Evolutionary conservation across 37 sponge, comb jelly and placozoan species (phyloP).

Genomic region (Amphimedon queenslandica): DNA sequence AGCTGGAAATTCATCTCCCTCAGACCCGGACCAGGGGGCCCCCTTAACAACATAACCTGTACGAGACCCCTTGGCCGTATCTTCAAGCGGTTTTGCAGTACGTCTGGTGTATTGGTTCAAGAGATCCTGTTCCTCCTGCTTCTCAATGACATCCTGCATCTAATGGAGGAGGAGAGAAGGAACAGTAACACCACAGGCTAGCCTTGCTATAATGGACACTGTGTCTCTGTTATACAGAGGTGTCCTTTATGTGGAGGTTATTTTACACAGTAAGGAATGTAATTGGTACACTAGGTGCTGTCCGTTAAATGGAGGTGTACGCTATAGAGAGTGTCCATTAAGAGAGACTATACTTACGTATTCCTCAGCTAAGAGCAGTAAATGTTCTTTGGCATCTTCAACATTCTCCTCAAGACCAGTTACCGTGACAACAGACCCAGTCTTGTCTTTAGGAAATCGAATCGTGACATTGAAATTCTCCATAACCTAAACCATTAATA

Average conservation of each 20-base stretch:
- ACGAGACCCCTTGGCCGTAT: not conserved
- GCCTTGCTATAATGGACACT: too few relatives aligned
- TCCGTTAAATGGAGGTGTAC: too few relatives aligned
- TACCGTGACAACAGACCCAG: slow-evolving; percentile 46
- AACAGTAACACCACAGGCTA: not conserved
- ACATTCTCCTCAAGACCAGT: slow-evolving; percentile 86
- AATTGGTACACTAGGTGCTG: too few relatives aligned
- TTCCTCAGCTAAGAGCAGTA: slow-evolving; percentile 70
- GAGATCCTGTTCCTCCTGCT: slow-evolving; percentile 59
- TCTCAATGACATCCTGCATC: slow-evolving; percentile 75
- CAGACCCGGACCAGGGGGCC: slow-evolving; percentile 69
- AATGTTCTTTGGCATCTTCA: slow-evolving; percentile 82
- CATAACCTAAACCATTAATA: slow-evolving; percentile 43
- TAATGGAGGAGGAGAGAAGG: not conserved
- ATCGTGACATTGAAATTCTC: slow-evolving; percentile 77
- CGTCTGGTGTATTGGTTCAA: slow-evolving; percentile 43
- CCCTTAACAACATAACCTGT: slow-evolving; percentile 63
- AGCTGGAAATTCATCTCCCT: slow-evolving; percentile 57
- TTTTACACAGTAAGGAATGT: too few relatives aligned
- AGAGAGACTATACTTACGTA: slow-evolving; percentile 74
- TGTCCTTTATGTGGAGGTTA: too few relatives aligned
- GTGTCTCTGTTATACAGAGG: too few relatives aligned
- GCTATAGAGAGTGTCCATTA: too few relatives aligned
- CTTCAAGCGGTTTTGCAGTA: not conserved
- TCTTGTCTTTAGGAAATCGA: slow-evolving; percentile 78